Evolutionary conservation across 2,113 vertebrate species (phyloP).

Genomic region (Triplophysa dalaica): DNA sequence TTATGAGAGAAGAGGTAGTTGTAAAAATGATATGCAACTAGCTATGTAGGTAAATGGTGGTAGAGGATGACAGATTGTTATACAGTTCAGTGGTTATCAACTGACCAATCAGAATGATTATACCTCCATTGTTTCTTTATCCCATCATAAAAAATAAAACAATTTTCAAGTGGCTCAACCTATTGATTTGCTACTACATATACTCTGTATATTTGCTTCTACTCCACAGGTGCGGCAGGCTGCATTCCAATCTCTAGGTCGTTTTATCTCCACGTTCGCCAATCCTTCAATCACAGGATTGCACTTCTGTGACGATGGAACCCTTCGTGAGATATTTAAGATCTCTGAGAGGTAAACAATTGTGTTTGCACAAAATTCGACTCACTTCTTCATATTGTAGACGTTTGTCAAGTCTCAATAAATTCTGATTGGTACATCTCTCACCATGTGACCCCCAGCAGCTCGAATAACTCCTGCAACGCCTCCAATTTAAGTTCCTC

Average conservation of each 20-base stretch:
- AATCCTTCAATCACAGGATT: constrained; percentile 84
- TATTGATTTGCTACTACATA: background rate
- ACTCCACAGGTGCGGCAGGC: constrained; percentile 83
- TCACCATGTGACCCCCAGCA: background rate
- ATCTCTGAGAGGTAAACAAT: constrained; percentile 63
- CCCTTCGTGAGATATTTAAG: constrained; percentile 69
- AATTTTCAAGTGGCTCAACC: too few species aligned
- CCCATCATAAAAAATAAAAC: too few species aligned
- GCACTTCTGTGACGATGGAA: constrained; percentile 79
- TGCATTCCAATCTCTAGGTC: constrained; percentile 88
- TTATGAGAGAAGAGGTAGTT: too few species aligned
- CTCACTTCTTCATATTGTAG: background rate
- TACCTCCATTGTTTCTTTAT: too few species aligned
- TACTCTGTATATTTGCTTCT: background rate
- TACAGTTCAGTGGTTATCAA: too few species aligned
- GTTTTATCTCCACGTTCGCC: constrained; percentile 90
- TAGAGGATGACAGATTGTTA: too few species aligned
- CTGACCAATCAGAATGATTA: too few species aligned
- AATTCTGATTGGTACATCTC: background rate
- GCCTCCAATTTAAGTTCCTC: background rate
- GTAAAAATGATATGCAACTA: too few species aligned
- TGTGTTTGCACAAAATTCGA: background rate
- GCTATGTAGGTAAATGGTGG: too few species aligned
- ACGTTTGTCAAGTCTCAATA: background rate
- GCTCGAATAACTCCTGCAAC: background rate